These are phyloP conservation scores for Panagrolaimus sp. DNA, from an alignment of 1,140 invertebrate species.

Conservation along the genomic window DNA sequence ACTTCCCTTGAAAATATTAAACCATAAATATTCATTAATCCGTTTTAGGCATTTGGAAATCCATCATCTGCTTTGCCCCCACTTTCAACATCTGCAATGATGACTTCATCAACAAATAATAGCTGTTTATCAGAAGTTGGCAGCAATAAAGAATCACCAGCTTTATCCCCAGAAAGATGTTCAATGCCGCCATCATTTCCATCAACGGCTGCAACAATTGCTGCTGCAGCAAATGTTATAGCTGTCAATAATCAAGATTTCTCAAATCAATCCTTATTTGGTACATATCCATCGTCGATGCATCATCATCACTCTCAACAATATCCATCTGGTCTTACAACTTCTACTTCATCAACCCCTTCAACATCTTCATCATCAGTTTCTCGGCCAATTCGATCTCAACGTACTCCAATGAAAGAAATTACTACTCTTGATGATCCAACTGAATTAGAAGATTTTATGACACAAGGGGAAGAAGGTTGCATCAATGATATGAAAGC, in stretches of 20 bases:
- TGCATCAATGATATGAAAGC: conserved; percentile 53
- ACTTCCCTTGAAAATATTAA: too few relatives aligned
- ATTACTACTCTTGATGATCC: conserved; percentile 53
- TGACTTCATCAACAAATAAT: too few relatives aligned
- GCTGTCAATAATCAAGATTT: neutral
- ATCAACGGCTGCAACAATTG: neutral
- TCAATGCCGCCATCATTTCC: neutral
- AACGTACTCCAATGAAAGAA: conserved; percentile 49
- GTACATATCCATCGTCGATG: neutral
- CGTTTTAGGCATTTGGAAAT: too few relatives aligned
- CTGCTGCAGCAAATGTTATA: neutral
- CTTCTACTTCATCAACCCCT: neutral
- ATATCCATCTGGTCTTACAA: neutral
- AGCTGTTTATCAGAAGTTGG: too few relatives aligned
- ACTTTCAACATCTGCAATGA: too few relatives aligned
- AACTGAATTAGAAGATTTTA: conserved; percentile 48
- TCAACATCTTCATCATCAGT: conserved; percentile 4
- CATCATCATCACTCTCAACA: neutral
- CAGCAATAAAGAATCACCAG: too few relatives aligned
- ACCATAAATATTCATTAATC: too few relatives aligned
- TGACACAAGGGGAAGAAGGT: conserved; percentile 48
- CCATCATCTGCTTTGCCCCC: too few relatives aligned
- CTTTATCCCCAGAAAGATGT: too few relatives aligned
- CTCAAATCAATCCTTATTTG: neutral
- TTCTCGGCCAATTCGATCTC: conserved; percentile 30